Percentiles rank a stretch among this genome's conserved stretches.
phyloP scores from a whole-genome alignment of 2,888 invertebrate genomes.

The Phoenoteleia sp. region DNA sequence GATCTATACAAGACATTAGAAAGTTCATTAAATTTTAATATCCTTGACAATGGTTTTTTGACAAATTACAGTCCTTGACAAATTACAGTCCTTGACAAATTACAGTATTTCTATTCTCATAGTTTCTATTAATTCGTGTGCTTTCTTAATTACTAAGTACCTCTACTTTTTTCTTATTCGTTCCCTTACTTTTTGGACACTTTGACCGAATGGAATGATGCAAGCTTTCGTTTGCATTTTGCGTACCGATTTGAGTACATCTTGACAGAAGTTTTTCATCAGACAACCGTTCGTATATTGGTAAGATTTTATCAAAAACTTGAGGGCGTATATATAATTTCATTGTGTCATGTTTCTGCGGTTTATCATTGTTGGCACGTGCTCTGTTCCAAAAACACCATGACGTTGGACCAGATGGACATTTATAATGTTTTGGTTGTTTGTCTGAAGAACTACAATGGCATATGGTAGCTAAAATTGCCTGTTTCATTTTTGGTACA shows the following conservation, averaged over 20 bases:
- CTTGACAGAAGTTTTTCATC: neutral
- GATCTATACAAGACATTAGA: conserved; percentile 10
- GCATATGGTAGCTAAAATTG: neutral
- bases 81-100: no score
- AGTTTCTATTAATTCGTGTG: neutral
- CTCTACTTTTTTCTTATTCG: neutral
- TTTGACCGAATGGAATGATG: conserved; percentile 11
- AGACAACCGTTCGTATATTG: conserved; percentile 8
- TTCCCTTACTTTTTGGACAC: conserved; percentile 11
- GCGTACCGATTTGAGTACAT: conserved; percentile 7
- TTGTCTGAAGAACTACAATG: conserved; percentile 45
- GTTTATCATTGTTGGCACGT: conserved; percentile 15
- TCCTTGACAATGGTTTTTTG: no score
- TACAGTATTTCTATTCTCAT: no score
- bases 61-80: no score
- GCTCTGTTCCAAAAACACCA: conserved; percentile 66
- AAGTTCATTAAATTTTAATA: no score
- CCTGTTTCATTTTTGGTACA: neutral
- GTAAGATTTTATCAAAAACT: conserved; percentile 8
- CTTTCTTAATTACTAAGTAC: no score
- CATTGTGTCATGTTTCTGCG: conserved; percentile 14
- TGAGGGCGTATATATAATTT: neutral
- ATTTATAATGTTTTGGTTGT: conserved; percentile 18
- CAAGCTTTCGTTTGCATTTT: conserved; percentile 17
- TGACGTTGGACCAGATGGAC: neutral